Conservation (phyloP, 2,888 invertebrate genomes). For the Drosophila parthenogenetica region DNA sequence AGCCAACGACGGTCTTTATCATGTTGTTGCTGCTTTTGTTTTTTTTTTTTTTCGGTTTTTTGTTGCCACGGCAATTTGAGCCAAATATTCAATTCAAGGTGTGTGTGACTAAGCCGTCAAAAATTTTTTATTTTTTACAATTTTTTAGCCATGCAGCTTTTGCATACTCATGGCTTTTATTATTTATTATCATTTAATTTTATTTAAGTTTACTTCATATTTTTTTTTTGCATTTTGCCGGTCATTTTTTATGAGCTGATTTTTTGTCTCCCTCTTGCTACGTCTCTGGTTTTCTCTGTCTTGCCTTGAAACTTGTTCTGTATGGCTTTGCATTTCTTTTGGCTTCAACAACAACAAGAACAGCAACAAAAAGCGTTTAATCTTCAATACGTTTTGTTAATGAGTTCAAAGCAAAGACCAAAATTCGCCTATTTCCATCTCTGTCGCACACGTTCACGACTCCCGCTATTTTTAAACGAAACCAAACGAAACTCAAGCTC, state of each 20-base stretch:
- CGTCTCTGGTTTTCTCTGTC: conserved; percentile 1
- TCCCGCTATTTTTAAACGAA: conserved; percentile 72
- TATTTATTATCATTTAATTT: conserved; percentile 39
- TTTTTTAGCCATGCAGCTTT: conserved; percentile 60
- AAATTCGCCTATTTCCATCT: conserved; percentile 41
- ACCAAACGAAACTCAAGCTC: conserved; percentile 68
- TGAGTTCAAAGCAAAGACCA: conserved; percentile 66
- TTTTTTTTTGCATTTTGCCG: conserved; percentile 60
- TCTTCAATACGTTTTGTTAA: conserved; percentile 76
- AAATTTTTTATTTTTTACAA: conserved; percentile 54
- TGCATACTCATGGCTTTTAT: conserved; percentile 67
- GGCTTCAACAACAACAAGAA: conserved; percentile 1
- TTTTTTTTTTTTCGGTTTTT: conserved; percentile 37
- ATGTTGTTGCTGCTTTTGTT: conserved; percentile 13
- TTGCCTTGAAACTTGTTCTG: conserved; percentile 55
- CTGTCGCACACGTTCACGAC: conserved; percentile 46
- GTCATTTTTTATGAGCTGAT: conserved; percentile 53
- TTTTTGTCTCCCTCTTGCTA: conserved; percentile 12
- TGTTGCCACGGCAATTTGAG: conserved; percentile 72
- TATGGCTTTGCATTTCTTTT: conserved; percentile 52
- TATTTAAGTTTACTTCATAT: conserved; percentile 17
- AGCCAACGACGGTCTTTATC: conserved; percentile 24
- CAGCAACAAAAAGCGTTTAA: conserved; percentile 60
- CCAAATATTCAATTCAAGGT: conserved; percentile 68
- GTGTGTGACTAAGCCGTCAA: conserved; percentile 77